phyloP scores from a whole-genome alignment of 1,140 invertebrate genomes.

The Heliconius eleuchia region DNA sequence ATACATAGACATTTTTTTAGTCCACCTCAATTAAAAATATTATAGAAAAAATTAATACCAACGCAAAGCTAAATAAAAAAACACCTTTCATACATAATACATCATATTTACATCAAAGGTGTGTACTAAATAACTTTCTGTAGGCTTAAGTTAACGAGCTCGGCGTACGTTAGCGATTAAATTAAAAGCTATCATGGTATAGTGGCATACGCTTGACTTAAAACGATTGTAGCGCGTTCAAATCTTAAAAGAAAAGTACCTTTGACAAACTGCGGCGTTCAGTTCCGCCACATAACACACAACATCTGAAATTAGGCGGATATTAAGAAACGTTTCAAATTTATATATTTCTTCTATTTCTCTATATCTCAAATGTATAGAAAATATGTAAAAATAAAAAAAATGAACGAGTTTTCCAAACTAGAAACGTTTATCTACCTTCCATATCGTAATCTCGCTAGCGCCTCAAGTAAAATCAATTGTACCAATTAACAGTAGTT shows the following conservation, averaged over 20 bases:
- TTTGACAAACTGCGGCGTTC: too few relatives aligned
- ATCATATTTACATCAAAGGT: slow-evolving; percentile 12
- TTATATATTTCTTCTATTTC: too few relatives aligned
- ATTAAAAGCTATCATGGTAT: not conserved
- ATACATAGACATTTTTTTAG: too few relatives aligned
- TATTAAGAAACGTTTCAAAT: too few relatives aligned
- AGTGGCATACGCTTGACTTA: not conserved
- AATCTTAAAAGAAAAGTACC: not conserved
- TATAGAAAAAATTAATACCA: not conserved
- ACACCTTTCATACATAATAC: not conserved
- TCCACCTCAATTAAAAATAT: too few relatives aligned
- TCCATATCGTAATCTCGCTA: slow-evolving; percentile 1
- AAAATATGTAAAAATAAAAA: not conserved
- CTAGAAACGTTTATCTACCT: not conserved
- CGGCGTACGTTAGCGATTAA: not conserved
- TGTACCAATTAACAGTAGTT: slow-evolving; percentile 12
- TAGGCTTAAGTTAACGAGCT: not conserved
- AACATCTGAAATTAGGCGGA: too few relatives aligned
- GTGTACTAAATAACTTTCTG: slow-evolving; percentile 5
- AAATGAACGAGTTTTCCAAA: not conserved
- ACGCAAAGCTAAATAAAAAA: not conserved
- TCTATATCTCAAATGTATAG: too few relatives aligned
- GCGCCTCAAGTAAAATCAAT: slow-evolving; percentile 5
- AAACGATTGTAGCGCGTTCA: not conserved
- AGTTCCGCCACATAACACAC: too few relatives aligned